These are phyloP conservation scores for Callopanchax toddi DNA, from an alignment of 2,113 vertebrate species.

Conservation along the genomic window DNA sequence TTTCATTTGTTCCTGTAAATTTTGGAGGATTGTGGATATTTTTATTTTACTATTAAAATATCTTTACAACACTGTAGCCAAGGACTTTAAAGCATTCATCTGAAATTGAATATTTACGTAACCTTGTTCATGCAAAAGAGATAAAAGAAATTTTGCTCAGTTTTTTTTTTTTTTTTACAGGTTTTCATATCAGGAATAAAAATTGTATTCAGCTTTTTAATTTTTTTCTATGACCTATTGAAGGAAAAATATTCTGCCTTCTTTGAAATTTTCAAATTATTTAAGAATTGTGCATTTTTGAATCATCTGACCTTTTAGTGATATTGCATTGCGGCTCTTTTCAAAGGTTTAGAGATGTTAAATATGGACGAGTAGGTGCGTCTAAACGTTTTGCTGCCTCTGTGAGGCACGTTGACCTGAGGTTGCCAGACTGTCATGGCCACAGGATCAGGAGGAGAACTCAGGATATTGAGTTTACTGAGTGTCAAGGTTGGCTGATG, in stretches of 20 bases:
- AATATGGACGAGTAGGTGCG: not conserved
- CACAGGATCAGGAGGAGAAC: constrained; percentile 33
- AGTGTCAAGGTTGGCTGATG: constrained; percentile 50
- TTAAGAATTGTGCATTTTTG: too few species aligned
- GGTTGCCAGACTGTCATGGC: constrained; percentile 24
- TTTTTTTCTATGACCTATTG: not conserved
- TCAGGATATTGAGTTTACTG: constrained; percentile 37
- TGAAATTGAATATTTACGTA: not conserved
- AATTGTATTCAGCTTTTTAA: not conserved
- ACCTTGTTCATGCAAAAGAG: not conserved
- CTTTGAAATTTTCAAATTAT: not conserved
- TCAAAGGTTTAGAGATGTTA: too few species aligned
- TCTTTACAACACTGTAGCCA: too few species aligned
- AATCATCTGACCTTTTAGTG: too few species aligned
- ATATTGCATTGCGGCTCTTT: too few species aligned
- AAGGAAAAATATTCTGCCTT: not conserved
- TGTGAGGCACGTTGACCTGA: not conserved
- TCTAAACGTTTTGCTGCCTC: not conserved
- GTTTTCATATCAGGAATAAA: not conserved
- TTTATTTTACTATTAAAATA: too few species aligned
- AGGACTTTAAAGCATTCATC: too few species aligned
- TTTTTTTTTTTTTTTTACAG: too few species aligned
- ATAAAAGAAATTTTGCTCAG: too few species aligned
- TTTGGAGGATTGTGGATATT: too few species aligned
- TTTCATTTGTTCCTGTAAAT: too few species aligned